Evolutionary conservation across 2,888 invertebrate species (phyloP).

Genomic region (Calliphora vomitoria): DNA sequence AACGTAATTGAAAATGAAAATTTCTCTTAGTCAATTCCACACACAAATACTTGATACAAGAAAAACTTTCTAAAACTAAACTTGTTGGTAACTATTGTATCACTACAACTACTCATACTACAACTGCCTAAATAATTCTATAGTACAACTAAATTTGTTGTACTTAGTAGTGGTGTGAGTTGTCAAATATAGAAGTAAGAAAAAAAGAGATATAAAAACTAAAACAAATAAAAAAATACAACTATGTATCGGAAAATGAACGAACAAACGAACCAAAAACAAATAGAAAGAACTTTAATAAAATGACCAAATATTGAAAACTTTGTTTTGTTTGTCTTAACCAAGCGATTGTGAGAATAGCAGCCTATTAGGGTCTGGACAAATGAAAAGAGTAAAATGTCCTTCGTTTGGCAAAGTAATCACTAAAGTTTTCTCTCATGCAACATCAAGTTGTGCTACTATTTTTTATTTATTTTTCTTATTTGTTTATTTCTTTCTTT

Average conservation of each 20-base stretch:
- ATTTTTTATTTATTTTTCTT: not conserved
- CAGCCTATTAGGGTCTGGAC: slow-evolving; percentile 37
- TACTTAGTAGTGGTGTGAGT: not conserved
- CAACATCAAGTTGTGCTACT: slow-evolving; percentile 36
- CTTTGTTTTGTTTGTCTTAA: slow-evolving; percentile 65
- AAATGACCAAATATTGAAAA: slow-evolving; percentile 69
- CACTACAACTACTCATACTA: not conserved
- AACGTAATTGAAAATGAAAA: slow-evolving; percentile 64
- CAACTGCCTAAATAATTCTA: not conserved
- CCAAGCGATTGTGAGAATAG: slow-evolving; percentile 21
- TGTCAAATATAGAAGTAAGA: slow-evolving; percentile 2
- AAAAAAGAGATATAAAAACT: not conserved
- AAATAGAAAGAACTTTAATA: slow-evolving; percentile 56
- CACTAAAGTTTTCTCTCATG: slow-evolving; percentile 51
- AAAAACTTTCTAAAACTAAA: slow-evolving; percentile 26
- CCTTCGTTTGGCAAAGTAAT: slow-evolving; percentile 46
- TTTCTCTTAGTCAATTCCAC: slow-evolving; percentile 25
- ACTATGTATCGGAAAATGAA: not conserved
- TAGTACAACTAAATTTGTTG: not conserved
- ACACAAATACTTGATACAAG: not conserved
- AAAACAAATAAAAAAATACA: slow-evolving; percentile 36
- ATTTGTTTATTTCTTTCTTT: not conserved
- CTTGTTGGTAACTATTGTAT: slow-evolving; percentile 7
- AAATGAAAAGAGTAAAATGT: not conserved
- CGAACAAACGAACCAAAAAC: not conserved